A percentile compares a stretch with the other conserved stretches of the same genome.
phyloP scores from a whole-genome alignment of 2,888 invertebrate species.

The Sussaba pulchella region DNA sequence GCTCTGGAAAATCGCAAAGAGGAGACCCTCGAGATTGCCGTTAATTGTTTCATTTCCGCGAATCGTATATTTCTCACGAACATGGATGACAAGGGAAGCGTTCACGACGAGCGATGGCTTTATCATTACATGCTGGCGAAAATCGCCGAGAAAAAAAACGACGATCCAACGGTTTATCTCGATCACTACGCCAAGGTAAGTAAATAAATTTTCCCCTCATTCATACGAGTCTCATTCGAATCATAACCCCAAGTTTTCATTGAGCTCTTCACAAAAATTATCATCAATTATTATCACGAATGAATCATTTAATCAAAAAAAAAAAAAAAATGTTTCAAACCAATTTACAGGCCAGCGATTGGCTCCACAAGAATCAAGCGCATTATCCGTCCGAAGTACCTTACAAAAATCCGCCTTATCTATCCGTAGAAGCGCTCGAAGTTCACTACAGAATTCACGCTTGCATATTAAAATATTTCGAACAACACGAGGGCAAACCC shows the following conservation, averaged over 20 bases:
- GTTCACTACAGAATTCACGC: conserved; percentile 94
- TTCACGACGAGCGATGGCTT: conserved; percentile 95
- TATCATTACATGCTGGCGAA: conserved; percentile 98
- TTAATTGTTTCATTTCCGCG: conserved; percentile 91
- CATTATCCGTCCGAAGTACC: conserved; percentile 94
- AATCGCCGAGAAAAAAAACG: conserved; percentile 94
- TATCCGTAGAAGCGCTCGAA: conserved; percentile 96
- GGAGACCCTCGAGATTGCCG: conserved; percentile 91
- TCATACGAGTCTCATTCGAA: background rate
- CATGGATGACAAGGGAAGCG: conserved; percentile 86
- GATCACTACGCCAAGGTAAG: conserved; percentile 91
- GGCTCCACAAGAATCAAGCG: conserved; percentile 92
- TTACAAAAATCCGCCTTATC: conserved; percentile 92
- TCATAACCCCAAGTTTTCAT: no score
- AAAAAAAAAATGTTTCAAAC: background rate
- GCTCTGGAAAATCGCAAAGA: conserved; percentile 91
- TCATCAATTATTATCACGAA: no score
- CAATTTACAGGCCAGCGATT: conserved; percentile 88
- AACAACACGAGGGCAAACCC: conserved; percentile 90
- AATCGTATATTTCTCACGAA: conserved; percentile 87
- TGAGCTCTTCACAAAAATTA: no score
- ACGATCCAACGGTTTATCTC: conserved; percentile 90
- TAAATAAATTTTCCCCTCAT: background rate
- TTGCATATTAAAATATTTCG: conserved; percentile 94
- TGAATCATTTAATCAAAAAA: no score